Conservation (phyloP, 2,888 invertebrate species). For the Drosophila meridiana region DNA sequence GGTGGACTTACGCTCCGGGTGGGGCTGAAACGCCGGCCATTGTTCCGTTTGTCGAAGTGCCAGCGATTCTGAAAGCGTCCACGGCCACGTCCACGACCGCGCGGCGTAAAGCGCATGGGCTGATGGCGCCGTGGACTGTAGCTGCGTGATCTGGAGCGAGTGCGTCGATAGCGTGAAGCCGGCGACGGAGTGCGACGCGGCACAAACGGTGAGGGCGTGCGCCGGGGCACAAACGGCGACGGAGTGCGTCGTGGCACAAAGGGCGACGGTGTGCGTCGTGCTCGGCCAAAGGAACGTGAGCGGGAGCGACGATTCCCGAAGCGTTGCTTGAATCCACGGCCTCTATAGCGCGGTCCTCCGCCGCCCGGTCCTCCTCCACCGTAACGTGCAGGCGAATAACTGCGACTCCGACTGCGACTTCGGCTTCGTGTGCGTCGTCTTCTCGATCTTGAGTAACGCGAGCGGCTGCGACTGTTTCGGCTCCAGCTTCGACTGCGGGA, state of each 20-base stretch:
- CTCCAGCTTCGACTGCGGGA: conserved; percentile 48
- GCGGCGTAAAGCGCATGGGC: conserved; percentile 83
- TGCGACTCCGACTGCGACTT: conserved; percentile 30
- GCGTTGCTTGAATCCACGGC: conserved; percentile 41
- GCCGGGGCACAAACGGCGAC: conserved; percentile 84
- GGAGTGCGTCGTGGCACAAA: conserved; percentile 86
- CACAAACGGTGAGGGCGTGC: conserved; percentile 85
- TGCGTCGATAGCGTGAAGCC: conserved; percentile 33
- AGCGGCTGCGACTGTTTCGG: conserved; percentile 40
- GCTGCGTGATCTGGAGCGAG: conserved; percentile 63
- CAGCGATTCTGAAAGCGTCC: conserved; percentile 50
- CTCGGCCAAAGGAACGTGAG: conserved; percentile 60
- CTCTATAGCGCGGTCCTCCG: conserved; percentile 34
- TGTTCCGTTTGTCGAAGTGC: conserved; percentile 40
- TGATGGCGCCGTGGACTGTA: conserved; percentile 73
- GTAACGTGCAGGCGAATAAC: conserved; percentile 31
- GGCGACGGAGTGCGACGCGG: conserved; percentile 83
- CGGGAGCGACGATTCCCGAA: conserved; percentile 41
- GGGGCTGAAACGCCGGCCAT: conserved; percentile 76
- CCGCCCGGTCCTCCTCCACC: conserved; percentile 16
- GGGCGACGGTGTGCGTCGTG: conserved; percentile 85
- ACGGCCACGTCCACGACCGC: conserved; percentile 78
- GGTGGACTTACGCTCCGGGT: conserved; percentile 84
- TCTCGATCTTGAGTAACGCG: conserved; percentile 40
- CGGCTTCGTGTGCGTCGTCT: conserved; percentile 42